These are phyloP conservation scores for Polyommatus iphigenia DNA, from an alignment of 2,888 invertebrate species.

Conservation along the genomic window DNA sequence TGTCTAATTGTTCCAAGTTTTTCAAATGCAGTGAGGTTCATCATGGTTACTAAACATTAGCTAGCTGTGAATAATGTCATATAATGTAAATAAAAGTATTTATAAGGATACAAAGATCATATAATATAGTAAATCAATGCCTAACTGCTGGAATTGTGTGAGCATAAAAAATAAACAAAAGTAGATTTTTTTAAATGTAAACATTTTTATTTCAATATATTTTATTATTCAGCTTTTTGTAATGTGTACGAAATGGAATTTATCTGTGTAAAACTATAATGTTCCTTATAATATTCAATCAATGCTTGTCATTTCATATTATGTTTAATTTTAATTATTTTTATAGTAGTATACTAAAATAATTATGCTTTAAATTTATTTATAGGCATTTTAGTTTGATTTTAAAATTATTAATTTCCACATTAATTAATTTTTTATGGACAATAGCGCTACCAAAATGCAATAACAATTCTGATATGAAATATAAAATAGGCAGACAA, in stretches of 20 bases:
- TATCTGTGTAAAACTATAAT: not conserved
- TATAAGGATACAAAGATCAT: not conserved
- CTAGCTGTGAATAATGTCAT: not conserved
- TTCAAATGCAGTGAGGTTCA: not conserved
- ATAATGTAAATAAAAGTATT: slow-evolving; percentile 8
- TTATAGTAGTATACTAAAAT: not conserved
- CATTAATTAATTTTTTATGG: not conserved
- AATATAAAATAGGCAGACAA: not conserved
- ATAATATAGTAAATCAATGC: not conserved
- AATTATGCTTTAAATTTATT: not conserved
- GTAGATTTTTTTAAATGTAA: not conserved
- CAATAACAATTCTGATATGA: not conserved
- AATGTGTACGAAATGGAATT: not conserved
- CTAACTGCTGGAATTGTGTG: slow-evolving; percentile 9
- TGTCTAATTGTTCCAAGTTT: not conserved
- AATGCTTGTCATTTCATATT: not conserved
- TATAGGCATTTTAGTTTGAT: not conserved
- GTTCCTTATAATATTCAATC: not conserved
- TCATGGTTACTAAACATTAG: slow-evolving; percentile 11
- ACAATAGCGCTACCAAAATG: not conserved
- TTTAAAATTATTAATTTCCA: not conserved
- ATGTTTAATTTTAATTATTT: not conserved
- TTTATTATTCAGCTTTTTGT: not conserved
- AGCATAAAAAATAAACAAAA: not conserved
- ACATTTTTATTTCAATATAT: not conserved